A percentile compares a stretch with the other conserved stretches of the same genome.
phyloP scores from a whole-genome alignment of 2,888 invertebrate species.

The Drymonia ruficornis region DNA sequence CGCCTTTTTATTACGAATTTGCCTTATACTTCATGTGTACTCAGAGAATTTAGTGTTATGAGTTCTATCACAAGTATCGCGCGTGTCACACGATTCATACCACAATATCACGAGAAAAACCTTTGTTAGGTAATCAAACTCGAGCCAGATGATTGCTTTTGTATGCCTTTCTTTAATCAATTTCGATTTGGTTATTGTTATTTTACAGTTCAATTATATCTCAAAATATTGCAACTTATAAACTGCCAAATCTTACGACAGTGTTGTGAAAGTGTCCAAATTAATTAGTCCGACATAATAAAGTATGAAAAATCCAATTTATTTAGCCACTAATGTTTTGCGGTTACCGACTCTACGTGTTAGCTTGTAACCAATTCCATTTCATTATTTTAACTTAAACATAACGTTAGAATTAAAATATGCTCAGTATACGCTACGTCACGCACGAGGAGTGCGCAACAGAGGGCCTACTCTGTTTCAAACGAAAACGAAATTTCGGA shows the following conservation, averaged over 20 bases:
- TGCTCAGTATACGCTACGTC: neutral
- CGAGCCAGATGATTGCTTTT: no score
- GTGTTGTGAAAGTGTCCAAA: neutral
- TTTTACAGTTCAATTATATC: neutral
- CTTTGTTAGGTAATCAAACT: no score
- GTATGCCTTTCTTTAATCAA: no score
- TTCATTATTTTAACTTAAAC: conserved; percentile 6
- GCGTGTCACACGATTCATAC: no score
- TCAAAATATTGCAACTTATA: neutral
- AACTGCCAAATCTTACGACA: neutral
- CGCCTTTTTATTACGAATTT: conserved; percentile 28
- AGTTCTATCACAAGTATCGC: no score
- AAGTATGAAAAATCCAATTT: conserved; percentile 9
- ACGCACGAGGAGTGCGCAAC: neutral
- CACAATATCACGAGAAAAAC: no score
- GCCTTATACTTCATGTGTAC: neutral
- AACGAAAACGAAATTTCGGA: no score
- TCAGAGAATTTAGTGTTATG: no score
- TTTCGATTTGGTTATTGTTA: no score
- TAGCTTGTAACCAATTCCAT: neutral
- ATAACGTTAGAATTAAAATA: neutral
- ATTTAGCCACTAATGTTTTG: conserved; percentile 2
- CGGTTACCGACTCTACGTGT: neutral
- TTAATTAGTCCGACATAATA: conserved; percentile 9
- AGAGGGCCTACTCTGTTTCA: no score